phyloP scores from a whole-genome alignment of 2,888 invertebrate species.

The Pasiphila rectangulata region DNA sequence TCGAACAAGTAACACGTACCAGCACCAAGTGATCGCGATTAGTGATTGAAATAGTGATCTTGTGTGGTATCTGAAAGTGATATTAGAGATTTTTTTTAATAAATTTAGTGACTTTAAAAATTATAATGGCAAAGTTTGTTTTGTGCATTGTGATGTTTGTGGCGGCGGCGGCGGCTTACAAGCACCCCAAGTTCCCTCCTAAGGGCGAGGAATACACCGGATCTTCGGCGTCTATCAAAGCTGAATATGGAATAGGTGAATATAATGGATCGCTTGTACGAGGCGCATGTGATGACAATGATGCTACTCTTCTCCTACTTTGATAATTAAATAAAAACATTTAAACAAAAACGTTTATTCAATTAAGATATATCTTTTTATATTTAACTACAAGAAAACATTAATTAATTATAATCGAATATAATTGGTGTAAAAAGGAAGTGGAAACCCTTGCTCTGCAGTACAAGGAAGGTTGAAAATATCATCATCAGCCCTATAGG shows the following conservation, averaged over 20 bases:
- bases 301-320: constrained; percentile 24
- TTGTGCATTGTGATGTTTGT: constrained; percentile 56
- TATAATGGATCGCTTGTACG: constrained; percentile 42
- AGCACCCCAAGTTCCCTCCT: constrained; percentile 63
- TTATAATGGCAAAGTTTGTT: constrained; percentile 54
- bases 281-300: constrained; percentile 46
- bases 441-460: no score
- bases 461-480: no score
- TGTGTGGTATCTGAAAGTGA: constrained; percentile 39
- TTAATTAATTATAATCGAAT: no score
- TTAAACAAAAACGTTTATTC: background rate
- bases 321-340: constrained; percentile 4
- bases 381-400: no score
- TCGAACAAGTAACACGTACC: constrained; percentile 56
- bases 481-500: no score
- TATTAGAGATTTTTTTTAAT: background rate
- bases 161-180: constrained; percentile 48
- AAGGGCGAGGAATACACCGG: constrained; percentile 42
- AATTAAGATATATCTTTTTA: no score
- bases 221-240: constrained; percentile 35
- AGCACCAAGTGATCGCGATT: constrained; percentile 32
- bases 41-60: constrained; percentile 34
- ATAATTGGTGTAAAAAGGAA: no score
- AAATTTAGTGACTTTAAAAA: constrained; percentile 32
- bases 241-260: constrained; percentile 58